Evolutionary conservation across 2,113 vertebrate species (phyloP).

Genomic region (Phalacrocorax carbo): DNA sequence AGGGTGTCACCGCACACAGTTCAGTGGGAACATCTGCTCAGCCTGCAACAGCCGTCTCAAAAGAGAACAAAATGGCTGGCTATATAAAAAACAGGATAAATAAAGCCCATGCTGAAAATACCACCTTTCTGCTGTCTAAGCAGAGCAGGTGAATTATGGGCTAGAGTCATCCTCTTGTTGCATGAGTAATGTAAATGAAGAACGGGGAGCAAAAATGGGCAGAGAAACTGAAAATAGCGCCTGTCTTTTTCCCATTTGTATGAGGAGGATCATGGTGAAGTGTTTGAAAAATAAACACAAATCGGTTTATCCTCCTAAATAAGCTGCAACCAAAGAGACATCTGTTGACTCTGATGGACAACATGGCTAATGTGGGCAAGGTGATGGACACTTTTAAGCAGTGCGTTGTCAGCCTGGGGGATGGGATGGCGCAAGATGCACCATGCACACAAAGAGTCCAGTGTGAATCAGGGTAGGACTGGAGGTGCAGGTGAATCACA

Average conservation of each 20-base stretch:
- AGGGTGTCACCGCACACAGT: not conserved
- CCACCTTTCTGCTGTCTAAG: constrained; percentile 19
- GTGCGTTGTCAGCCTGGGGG: not conserved
- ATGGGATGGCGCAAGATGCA: not conserved
- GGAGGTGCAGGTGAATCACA: not conserved
- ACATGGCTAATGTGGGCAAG: not conserved
- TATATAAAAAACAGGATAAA: constrained; percentile 6
- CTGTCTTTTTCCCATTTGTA: not conserved
- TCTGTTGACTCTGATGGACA: not conserved
- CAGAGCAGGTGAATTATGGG: constrained; percentile 12
- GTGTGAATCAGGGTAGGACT: not conserved
- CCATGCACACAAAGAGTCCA: accelerated
- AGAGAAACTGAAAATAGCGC: not conserved
- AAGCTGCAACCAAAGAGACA: not conserved
- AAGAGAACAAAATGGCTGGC: constrained; percentile 31
- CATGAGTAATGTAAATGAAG: not conserved
- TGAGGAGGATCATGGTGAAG: not conserved
- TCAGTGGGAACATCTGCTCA: constrained; percentile 50
- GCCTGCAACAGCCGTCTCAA: constrained; percentile 1
- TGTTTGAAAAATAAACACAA: not conserved
- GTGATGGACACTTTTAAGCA: not conserved
- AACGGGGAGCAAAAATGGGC: not conserved
- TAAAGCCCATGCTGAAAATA: not conserved
- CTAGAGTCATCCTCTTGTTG: not conserved
- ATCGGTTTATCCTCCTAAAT: not conserved